These are phyloP conservation scores for Egretta garzetta DNA, from an alignment of 2,113 vertebrate genomes.

Conservation along the genomic window DNA sequence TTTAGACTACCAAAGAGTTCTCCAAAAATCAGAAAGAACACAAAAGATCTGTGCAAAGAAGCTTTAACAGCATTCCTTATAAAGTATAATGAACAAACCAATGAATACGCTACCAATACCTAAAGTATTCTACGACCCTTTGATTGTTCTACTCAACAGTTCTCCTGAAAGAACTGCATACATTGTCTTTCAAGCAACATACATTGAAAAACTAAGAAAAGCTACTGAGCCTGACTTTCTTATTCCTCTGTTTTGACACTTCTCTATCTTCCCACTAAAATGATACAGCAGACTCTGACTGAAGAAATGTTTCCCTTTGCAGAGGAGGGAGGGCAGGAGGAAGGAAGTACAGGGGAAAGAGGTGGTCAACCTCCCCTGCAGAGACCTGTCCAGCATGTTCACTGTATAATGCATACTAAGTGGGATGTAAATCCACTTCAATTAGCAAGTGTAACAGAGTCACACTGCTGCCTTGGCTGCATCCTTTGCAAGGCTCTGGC, in stretches of 20 bases:
- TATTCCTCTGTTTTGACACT: not conserved
- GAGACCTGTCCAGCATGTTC: not conserved
- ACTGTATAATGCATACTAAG: not conserved
- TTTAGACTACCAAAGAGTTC: not conserved
- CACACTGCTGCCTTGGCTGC: not conserved
- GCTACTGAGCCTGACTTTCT: not conserved
- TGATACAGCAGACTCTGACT: accelerated
- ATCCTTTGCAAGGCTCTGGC: not conserved
- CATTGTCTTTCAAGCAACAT: not conserved
- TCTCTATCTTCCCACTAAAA: not conserved
- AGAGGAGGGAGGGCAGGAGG: not conserved
- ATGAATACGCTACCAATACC: not conserved
- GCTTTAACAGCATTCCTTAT: not conserved
- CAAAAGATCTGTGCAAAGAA: not conserved
- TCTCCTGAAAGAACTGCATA: not conserved
- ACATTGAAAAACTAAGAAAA: not conserved
- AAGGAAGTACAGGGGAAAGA: not conserved
- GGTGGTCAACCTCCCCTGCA: not conserved
- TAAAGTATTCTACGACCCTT: not conserved
- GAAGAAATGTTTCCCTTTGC: not conserved
- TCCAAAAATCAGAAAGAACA: not conserved
- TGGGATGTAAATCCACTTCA: not conserved
- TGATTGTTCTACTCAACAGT: not conserved
- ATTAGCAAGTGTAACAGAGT: not conserved
- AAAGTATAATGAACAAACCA: not conserved